Percentiles rank a stretch among this genome's conserved stretches.
These are phyloP conservation scores for Caenorhabditis sp. DNA, from an alignment of 2,888 invertebrate genomes.

Conservation along the genomic window DNA sequence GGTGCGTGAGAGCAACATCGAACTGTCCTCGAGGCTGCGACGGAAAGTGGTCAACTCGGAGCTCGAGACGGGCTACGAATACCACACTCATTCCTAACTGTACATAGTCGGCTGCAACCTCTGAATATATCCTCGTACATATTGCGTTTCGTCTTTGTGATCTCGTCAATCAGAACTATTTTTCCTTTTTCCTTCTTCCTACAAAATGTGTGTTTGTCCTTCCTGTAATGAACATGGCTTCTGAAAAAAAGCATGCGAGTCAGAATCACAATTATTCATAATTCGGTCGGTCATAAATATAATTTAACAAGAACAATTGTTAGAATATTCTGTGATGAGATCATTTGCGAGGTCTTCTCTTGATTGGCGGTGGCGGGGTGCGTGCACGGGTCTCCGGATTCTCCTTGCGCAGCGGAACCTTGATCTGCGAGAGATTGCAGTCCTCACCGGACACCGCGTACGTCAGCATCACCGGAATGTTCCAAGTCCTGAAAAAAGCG, in stretches of 20 bases:
- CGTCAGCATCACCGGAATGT: constrained; percentile 26
- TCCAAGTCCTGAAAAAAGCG: constrained; percentile 35
- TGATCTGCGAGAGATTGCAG: constrained; percentile 4
- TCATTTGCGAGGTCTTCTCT: not conserved
- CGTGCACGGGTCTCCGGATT: constrained; percentile 4
- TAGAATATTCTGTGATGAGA: no score
- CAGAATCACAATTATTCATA: no score
- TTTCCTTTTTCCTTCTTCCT: not conserved
- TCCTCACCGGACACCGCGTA: constrained; percentile 8
- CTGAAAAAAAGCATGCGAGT: no score
- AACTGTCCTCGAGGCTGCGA: constrained; percentile 46
- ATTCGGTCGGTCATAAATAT: not conserved
- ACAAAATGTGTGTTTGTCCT: not conserved
- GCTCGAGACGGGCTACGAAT: constrained; percentile 53
- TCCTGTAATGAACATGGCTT: no score
- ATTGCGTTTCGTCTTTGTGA: constrained; percentile 51
- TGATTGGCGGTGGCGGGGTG: not conserved
- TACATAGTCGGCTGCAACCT: not conserved
- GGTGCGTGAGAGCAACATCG: constrained; percentile 56
- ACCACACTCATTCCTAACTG: constrained; percentile 38
- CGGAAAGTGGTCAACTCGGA: constrained; percentile 45
- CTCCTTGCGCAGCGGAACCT: constrained; percentile 17
- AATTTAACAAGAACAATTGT: no score
- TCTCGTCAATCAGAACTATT: constrained; percentile 24
- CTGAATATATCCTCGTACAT: constrained; percentile 32